Evolutionary conservation across 2,113 vertebrate species (phyloP).

Genomic region (Phyllostomus discolor): DNA sequence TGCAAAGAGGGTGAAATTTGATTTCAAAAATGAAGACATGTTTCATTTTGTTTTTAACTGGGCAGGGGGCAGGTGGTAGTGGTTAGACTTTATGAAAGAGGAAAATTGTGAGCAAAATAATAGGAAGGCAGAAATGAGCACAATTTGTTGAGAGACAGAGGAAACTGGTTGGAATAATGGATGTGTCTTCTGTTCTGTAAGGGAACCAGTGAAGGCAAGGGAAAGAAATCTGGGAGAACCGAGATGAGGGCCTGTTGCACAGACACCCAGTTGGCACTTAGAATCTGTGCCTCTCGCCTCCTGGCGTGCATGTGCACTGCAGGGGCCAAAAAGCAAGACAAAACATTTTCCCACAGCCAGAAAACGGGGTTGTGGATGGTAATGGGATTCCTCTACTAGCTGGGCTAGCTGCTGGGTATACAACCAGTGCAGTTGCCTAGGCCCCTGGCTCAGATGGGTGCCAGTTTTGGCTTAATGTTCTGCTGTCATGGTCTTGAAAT

Average conservation of each 20-base stretch:
- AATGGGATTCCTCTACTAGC: background rate
- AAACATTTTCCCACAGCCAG: rapidly evolving
- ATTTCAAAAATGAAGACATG: background rate
- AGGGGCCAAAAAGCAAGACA: background rate
- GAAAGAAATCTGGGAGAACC: background rate
- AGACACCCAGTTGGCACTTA: rapidly evolving
- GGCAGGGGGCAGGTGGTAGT: background rate
- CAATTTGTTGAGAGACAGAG: background rate
- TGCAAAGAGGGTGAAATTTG: background rate
- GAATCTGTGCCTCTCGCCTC: background rate
- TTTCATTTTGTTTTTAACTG: background rate
- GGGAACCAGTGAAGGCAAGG: background rate
- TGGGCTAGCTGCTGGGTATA: background rate
- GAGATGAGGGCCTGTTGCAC: background rate
- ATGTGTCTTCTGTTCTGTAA: background rate
- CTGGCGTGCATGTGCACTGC: too few species aligned
- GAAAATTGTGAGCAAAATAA: background rate
- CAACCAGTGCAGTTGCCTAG: background rate
- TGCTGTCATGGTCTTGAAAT: background rate
- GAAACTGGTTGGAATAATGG: background rate
- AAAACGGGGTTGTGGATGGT: background rate
- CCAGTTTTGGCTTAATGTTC: background rate
- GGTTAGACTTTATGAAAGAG: background rate
- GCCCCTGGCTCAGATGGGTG: background rate
- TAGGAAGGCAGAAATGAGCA: background rate